Percentiles rank a stretch among this genome's conserved stretches.
Evolutionary conservation across 2,888 invertebrate species (phyloP).

Genomic region (Andrena bicolor): DNA sequence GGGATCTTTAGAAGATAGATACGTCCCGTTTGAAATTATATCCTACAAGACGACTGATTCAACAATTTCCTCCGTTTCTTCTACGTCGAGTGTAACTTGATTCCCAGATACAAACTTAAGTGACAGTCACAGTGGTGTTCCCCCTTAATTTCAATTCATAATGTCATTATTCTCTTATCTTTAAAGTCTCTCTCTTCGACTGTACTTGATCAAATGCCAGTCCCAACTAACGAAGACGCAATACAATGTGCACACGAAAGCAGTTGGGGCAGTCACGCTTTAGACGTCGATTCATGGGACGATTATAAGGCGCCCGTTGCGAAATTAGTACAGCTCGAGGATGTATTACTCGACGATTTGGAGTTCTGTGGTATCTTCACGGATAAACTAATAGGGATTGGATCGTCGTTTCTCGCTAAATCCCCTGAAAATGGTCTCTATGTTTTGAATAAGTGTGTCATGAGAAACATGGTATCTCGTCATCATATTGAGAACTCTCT

Average conservation of each 20-base stretch:
- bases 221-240: constrained; percentile 38
- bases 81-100: constrained; percentile 33
- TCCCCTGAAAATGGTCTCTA: constrained; percentile 86
- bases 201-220: constrained; percentile 20
- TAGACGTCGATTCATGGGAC: constrained; percentile 72
- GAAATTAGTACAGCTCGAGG: constrained; percentile 58
- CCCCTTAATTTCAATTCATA: neutral
- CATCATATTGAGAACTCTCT: neutral
- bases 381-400: constrained; percentile 86
- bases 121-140: too few species aligned
- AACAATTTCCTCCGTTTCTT: constrained; percentile 21
- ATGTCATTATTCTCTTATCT: constrained; percentile 1
- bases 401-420: constrained; percentile 86
- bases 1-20: constrained; percentile 37
- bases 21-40: constrained; percentile 30
- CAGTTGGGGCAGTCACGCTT: constrained; percentile 73
- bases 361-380: constrained; percentile 86
- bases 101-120: neutral
- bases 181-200: constrained; percentile 37
- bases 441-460: constrained; percentile 87
- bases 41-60: neutral
- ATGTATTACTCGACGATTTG: constrained; percentile 49
- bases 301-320: constrained; percentile 70
- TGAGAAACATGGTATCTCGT: constrained; percentile 79
- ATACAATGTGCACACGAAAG: constrained; percentile 62